Base-by-base conservation (phyloP, 2,113 vertebrate species). In the Zosterops borbonicus region DNA sequence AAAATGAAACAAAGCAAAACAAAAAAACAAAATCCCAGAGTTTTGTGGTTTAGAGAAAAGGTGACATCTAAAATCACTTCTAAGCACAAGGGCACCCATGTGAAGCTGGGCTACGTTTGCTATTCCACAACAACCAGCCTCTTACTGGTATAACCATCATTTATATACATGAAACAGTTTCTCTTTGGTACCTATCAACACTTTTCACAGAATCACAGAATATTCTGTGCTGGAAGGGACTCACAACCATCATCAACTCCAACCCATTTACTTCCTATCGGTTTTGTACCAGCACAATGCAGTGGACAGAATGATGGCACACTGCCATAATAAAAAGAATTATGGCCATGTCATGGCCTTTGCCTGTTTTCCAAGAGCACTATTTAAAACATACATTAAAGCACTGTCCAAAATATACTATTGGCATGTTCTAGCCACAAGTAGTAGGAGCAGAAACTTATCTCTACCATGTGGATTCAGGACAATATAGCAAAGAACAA, bases 11-110 rank as follows among this genome's bases (percentile, higher is more conserved):
- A 18, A 0, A 2, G 12, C 18, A 20, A 46, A 20, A 39, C 10
- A 39, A 16, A 14, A 0, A 2, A 16, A 5, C 52, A 39, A 10
- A 9, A 62, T 15, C 35, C 13, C 19, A 14, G 12, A 2, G 1
- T 37, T 69, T 41, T 33, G 16, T 47, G 35, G 5, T 63, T 83
- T 53, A 73, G 63, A 73, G 63, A 37, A 83, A 56, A 89, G 37
- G 17, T 75, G 39, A 71, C 35, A 42, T 56, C 62, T 87, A 11
- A 75, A 90, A 69, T 47, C 53, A 63, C 44, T 53, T 55, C 47
- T 37, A 37, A 86, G 83, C 22, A 76, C 33, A 68, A 79, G 53
- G 33, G 58, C 78, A 86, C 19, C 24, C 62, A 58, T 0, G 0
- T 62, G 53, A 90, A 73, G 11, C 6, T 17, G 33, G 23, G 23